These are phyloP conservation scores for Thysanoteuthis rhombus DNA, from an alignment of 2,888 invertebrate genomes.

Conservation along the genomic window DNA sequence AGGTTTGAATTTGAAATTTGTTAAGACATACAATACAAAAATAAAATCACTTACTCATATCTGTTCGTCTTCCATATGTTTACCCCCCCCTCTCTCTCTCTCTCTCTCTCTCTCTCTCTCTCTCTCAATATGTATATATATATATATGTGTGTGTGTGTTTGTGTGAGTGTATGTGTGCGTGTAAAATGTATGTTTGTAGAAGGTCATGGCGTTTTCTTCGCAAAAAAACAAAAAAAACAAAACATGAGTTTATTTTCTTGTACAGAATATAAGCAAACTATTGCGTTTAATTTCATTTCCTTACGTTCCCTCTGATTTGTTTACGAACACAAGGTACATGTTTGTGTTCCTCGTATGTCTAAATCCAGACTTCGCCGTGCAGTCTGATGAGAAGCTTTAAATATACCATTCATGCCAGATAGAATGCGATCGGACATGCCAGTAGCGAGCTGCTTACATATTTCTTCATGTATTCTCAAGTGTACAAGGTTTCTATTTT, in stretches of 20 bases:
- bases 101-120: too few species aligned
- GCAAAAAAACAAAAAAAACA: too few species aligned
- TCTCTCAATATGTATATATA: too few species aligned
- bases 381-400: neutral
- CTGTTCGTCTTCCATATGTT: too few species aligned
- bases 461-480: neutral
- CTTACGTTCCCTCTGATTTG: neutral
- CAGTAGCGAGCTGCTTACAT: neutral
- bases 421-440: neutral
- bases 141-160: too few species aligned
- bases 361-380: neutral
- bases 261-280: neutral
- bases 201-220: too few species aligned
- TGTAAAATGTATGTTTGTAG: too few species aligned
- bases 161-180: too few species aligned
- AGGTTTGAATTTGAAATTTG: too few species aligned
- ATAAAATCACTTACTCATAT: too few species aligned
- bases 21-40: too few species aligned
- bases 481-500: neutral
- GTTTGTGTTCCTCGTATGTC: neutral
- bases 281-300: neutral
- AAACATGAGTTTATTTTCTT: neutral
- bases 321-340: neutral
- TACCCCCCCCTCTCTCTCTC: too few species aligned
- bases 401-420: neutral